Percentiles rank a stretch among this genome's conserved stretches.
phyloP scores from a whole-genome alignment of 2,113 vertebrate species.

The Leptodactylus fuscus region DNA sequence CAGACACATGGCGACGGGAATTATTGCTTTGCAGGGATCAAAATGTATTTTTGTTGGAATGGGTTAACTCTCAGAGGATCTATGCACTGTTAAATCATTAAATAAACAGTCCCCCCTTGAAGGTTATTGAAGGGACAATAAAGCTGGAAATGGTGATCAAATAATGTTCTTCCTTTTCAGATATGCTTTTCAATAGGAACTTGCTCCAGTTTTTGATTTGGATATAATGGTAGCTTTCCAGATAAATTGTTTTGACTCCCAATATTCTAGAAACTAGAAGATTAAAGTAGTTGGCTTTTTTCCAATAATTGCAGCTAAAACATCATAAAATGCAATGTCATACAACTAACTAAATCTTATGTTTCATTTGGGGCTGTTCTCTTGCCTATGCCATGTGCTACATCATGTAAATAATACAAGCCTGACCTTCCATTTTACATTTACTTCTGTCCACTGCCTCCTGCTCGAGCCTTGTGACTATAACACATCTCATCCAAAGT shows the following conservation, averaged over 20 bases:
- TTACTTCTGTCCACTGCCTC: background rate
- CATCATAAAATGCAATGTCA: background rate
- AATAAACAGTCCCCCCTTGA: slow-evolving; percentile 55
- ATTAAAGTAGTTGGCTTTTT: background rate
- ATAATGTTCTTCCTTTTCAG: slow-evolving; percentile 32
- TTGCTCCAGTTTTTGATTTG: background rate
- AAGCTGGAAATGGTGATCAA: slow-evolving; percentile 38
- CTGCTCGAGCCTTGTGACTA: background rate
- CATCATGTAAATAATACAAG: background rate
- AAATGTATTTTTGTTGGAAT: slow-evolving; percentile 59
- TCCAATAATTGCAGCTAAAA: background rate
- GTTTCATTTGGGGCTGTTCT: background rate
- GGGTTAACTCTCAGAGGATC: slow-evolving; percentile 56
- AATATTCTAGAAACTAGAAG: background rate
- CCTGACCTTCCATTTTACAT: too few relatives aligned
- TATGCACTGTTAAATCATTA: slow-evolving; percentile 51
- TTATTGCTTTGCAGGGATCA: slow-evolving; percentile 56
- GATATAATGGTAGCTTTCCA: slow-evolving; percentile 4
- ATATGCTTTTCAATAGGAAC: slow-evolving; percentile 35
- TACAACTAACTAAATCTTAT: background rate
- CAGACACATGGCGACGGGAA: slow-evolving; percentile 52
- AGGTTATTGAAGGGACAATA: slow-evolving; percentile 59
- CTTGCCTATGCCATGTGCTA: too few relatives aligned
- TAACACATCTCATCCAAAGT: background rate
- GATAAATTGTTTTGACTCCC: background rate